phyloP scores from a whole-genome alignment of 64 coral and sea anemone species.

The Catalaphyllia jardinei region DNA sequence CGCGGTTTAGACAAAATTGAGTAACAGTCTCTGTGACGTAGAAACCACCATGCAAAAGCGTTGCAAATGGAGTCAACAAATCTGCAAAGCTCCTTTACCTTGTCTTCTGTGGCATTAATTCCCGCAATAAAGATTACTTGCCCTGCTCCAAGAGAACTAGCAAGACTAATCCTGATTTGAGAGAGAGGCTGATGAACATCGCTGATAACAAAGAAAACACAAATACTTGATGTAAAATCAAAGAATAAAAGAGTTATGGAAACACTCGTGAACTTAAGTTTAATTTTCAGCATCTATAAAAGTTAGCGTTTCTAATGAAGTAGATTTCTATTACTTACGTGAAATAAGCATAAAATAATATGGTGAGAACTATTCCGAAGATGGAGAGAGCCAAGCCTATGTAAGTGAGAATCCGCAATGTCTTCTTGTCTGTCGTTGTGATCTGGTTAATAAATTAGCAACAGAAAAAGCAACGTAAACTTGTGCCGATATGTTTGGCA shows the following conservation, averaged over 20 bases:
- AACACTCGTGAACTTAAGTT: no score
- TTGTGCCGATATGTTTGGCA: no score
- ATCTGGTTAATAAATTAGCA: no score
- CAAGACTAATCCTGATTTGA: conserved; percentile 45
- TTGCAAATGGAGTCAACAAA: background rate
- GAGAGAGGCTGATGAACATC: conserved; percentile 32
- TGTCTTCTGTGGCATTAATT: conserved; percentile 23
- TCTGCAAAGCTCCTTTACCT: background rate
- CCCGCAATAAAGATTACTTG: conserved; percentile 57
- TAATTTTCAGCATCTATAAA: no score
- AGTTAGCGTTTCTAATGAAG: no score
- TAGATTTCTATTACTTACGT: conserved; percentile 1
- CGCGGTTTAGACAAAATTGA: no score
- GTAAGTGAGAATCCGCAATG: conserved; percentile 20
- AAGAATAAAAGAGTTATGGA: background rate
- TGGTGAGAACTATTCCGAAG: conserved; percentile 32
- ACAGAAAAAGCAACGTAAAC: no score
- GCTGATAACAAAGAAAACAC: background rate
- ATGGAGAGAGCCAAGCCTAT: conserved; percentile 28
- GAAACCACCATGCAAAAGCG: background rate
- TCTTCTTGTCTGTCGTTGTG: no score
- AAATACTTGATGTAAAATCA: background rate
- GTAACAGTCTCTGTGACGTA: no score
- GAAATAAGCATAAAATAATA: conserved; percentile 12
- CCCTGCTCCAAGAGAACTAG: conserved; percentile 28